These are phyloP conservation scores for Scrobipalpa costella DNA, from an alignment of 2,888 invertebrate genomes.

Conservation along the genomic window DNA sequence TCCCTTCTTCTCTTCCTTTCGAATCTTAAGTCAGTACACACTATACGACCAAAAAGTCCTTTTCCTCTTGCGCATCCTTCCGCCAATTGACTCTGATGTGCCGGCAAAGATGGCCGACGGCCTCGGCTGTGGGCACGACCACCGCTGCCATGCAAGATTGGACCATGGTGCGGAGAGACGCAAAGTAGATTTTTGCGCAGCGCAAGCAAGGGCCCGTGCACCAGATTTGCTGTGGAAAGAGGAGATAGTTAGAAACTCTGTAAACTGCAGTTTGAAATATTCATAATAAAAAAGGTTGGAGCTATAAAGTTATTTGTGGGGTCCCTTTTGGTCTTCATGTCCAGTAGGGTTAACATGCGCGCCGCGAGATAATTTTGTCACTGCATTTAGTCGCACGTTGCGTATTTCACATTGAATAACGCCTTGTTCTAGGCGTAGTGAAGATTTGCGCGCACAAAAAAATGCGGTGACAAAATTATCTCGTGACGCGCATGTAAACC, in stretches of 20 bases:
- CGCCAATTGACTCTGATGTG: slow-evolving; percentile 82
- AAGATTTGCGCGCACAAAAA: too few relatives aligned
- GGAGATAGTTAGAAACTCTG: slow-evolving; percentile 29
- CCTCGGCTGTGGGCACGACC: slow-evolving; percentile 83
- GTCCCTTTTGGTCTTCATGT: too few relatives aligned
- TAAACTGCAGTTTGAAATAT: too few relatives aligned
- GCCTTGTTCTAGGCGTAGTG: too few relatives aligned
- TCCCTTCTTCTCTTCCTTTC: background rate
- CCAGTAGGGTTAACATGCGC: too few relatives aligned
- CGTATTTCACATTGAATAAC: too few relatives aligned
- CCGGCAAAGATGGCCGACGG: slow-evolving; percentile 82
- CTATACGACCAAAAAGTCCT: slow-evolving; percentile 63
- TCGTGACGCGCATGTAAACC: too few relatives aligned
- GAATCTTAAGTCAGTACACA: background rate
- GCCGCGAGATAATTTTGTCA: too few relatives aligned
- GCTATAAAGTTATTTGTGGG: too few relatives aligned
- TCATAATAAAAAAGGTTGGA: too few relatives aligned
- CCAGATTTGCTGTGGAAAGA: slow-evolving; percentile 84
- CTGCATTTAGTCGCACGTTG: too few relatives aligned
- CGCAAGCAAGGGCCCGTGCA: slow-evolving; percentile 85
- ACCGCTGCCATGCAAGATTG: slow-evolving; percentile 81
- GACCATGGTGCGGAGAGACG: slow-evolving; percentile 80
- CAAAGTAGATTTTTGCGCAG: slow-evolving; percentile 84
- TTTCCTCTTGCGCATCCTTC: slow-evolving; percentile 76
- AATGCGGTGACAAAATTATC: too few relatives aligned